A percentile compares a stretch with the other conserved stretches of the same genome.
These are phyloP conservation scores for Trichopria drosophilae DNA, from an alignment of 2,888 invertebrate genomes.

Conservation along the genomic window DNA sequence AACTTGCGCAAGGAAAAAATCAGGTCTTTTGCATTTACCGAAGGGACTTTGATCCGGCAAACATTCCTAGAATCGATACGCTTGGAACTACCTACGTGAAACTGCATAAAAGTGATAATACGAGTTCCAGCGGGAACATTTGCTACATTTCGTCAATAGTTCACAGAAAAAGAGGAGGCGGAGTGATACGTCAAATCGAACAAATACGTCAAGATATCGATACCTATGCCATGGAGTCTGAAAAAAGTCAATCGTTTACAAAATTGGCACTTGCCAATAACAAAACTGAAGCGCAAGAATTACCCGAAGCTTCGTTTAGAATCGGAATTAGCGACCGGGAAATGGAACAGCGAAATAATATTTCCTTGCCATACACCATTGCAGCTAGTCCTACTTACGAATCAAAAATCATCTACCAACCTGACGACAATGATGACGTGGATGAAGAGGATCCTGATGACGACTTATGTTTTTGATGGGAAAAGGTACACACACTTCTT, in stretches of 20 bases:
- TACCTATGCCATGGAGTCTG: constrained; percentile 42
- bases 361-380: constrained; percentile 48
- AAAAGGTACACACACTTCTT: no score
- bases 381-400: constrained; percentile 36
- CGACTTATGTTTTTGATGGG: constrained; percentile 74
- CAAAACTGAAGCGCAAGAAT: constrained; percentile 8
- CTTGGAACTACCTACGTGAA: constrained; percentile 49
- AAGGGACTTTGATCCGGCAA: constrained; percentile 42
- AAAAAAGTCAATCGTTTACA: constrained; percentile 27
- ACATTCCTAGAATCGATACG: constrained; percentile 48
- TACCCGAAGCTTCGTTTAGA: constrained; percentile 46
- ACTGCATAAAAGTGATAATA: constrained; percentile 36
- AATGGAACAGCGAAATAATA: constrained; percentile 49
- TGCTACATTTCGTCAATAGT: constrained; percentile 17
- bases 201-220: constrained; percentile 42
- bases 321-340: constrained; percentile 51
- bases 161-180: constrained; percentile 47
- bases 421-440: constrained; percentile 79
- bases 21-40: constrained; percentile 51
- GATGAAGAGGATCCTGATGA: constrained; percentile 89
- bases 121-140: constrained; percentile 18
- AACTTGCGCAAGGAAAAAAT: constrained; percentile 40
- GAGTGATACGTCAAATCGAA: constrained; percentile 42
- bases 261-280: not conserved
- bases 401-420: constrained; percentile 71